Percentiles rank a stretch among this genome's conserved stretches.
Conservation (phyloP, 64 coral and sea anemone genomes). For the Stichodactyla helianthus region DNA sequence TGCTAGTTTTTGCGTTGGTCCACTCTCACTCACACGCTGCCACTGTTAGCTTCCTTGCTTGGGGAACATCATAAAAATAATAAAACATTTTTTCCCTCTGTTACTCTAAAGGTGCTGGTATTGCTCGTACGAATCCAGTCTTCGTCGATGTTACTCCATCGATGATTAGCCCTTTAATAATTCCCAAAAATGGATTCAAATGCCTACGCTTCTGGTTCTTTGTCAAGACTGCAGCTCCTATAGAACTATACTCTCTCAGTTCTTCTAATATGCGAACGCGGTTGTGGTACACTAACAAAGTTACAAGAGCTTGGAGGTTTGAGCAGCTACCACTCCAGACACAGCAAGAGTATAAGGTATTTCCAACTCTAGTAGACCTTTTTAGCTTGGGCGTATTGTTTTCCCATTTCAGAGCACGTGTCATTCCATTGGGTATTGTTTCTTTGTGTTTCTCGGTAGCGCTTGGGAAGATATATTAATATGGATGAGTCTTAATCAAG, state of each 20-base stretch:
- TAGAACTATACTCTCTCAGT: not conserved
- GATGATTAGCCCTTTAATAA: not conserved
- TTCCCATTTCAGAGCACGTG: too few species aligned
- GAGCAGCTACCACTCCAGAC: not conserved
- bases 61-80: too few species aligned
- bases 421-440: too few species aligned
- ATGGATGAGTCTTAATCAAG: too few species aligned
- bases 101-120: not conserved
- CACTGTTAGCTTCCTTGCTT: too few species aligned
- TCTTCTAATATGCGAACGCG: not conserved
- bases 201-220: conserved; percentile 4
- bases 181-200: not conserved
- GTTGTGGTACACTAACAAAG: not conserved
- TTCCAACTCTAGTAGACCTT: not conserved
- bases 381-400: too few species aligned
- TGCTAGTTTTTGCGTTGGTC: too few species aligned
- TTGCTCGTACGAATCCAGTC: not conserved
- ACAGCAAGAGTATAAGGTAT: not conserved
- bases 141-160: not conserved
- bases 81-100: not conserved
- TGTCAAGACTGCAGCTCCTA: not conserved
- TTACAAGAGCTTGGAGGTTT: not conserved
- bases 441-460: too few species aligned
- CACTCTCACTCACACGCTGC: too few species aligned
- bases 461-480: too few species aligned